Evolutionary conservation across 1,140 invertebrate genomes (phyloP).

Genomic region (Scylla paramamosain): DNA sequence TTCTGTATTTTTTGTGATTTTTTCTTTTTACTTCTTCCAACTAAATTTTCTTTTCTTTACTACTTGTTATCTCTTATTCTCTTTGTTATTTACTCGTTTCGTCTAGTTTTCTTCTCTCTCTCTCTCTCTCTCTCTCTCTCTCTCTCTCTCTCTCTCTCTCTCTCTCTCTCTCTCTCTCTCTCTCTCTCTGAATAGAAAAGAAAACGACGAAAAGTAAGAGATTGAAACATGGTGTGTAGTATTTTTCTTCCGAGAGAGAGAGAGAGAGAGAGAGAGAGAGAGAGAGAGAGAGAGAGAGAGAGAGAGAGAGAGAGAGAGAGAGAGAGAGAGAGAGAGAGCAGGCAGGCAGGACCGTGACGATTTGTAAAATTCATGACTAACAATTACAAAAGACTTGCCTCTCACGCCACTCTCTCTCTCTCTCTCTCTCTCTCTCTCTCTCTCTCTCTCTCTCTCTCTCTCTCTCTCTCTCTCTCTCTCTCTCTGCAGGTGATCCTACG

Average conservation of each 20-base stretch:
- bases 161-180: not conserved
- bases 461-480: constrained; percentile 20
- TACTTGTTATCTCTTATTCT: not conserved
- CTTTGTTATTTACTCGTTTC: not conserved
- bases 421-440: constrained; percentile 4
- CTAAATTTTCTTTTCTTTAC: not conserved
- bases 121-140: not conserved
- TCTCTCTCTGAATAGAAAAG: not conserved
- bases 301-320: constrained; percentile 20
- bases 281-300: not conserved
- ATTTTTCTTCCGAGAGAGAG: not conserved
- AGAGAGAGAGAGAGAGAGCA: not conserved
- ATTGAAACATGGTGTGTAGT: not conserved
- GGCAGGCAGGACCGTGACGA: constrained; percentile 8
- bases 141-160: not conserved
- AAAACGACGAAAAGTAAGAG: not conserved
- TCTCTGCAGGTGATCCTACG: constrained; percentile 8
- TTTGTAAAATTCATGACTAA: constrained; percentile 15
- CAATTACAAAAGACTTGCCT: not conserved
- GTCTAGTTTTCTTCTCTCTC: not conserved
- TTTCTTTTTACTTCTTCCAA: not conserved
- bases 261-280: not conserved
- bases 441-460: constrained; percentile 19
- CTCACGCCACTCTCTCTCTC: not conserved
- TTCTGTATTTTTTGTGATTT: not conserved